phyloP scores from a whole-genome alignment of 1,140 invertebrate species.

The Anastatus disparis region DNA sequence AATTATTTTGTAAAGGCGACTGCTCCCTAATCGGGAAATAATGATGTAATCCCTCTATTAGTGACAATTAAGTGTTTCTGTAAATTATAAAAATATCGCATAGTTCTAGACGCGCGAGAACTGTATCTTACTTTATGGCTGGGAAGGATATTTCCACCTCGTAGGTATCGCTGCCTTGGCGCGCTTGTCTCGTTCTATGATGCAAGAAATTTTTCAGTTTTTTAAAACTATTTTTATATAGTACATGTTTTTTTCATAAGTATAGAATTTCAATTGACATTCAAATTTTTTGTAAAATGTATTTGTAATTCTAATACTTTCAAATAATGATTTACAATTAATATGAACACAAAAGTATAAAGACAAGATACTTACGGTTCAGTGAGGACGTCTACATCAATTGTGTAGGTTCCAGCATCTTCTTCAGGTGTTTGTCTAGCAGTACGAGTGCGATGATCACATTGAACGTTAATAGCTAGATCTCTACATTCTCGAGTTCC shows the following conservation, averaged over 20 bases:
- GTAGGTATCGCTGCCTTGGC: constrained; percentile 81
- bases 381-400: constrained; percentile 82
- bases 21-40: constrained; percentile 2
- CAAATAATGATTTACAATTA: constrained; percentile 41
- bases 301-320: not conserved
- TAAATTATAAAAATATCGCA: constrained; percentile 25
- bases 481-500: constrained; percentile 84
- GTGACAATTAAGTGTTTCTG: constrained; percentile 34
- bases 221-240: constrained; percentile 43
- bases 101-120: constrained; percentile 30
- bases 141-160: constrained; percentile 90
- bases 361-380: constrained; percentile 75
- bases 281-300: constrained; percentile 16
- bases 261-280: too few species aligned
- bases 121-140: constrained; percentile 86
- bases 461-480: constrained; percentile 88
- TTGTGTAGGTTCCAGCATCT: constrained; percentile 79
- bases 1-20: not conserved
- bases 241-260: not conserved
- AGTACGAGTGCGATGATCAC: constrained; percentile 76
- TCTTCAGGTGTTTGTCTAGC: constrained; percentile 67
- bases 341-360: constrained; percentile 15
- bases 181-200: constrained; percentile 65
- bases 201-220: constrained; percentile 42
- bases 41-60: constrained; percentile 33